Evolutionary conservation across 1,140 invertebrate species (phyloP).

Genomic region (Gonioctena quinquepunctata): DNA sequence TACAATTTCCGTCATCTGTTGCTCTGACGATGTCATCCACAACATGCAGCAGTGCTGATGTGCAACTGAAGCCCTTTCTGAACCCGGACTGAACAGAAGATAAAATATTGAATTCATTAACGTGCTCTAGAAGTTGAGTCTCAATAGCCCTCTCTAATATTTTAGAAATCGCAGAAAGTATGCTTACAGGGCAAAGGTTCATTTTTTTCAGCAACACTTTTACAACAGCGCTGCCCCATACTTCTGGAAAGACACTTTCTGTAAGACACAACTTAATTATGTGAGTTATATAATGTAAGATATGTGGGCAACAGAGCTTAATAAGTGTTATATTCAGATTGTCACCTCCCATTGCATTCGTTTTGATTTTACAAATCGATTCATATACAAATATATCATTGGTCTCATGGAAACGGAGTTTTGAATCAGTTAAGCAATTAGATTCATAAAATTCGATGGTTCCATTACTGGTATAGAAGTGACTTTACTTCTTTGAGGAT

Average conservation of each 20-base stretch:
- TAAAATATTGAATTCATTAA: background rate
- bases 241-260: too few species aligned
- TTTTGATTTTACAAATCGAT: background rate
- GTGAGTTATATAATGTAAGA: background rate
- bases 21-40: background rate
- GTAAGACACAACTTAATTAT: background rate
- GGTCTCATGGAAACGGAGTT: background rate
- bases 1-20: background rate
- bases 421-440: too few species aligned
- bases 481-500: background rate
- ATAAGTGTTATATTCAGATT: background rate
- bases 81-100: background rate
- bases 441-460: too few species aligned
- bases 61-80: too few species aligned
- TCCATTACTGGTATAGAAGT: too few species aligned
- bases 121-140: background rate
- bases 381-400: background rate
- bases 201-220: background rate
- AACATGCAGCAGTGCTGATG: too few species aligned
- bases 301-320: background rate
- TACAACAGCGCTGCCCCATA: background rate
- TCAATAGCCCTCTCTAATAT: background rate
- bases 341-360: background rate
- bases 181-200: background rate
- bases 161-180: background rate